Percentiles rank a stretch among this genome's conserved stretches.
phyloP scores from a whole-genome alignment of 2,797 vertebrate species.

The Catharus ustulatus region DNA sequence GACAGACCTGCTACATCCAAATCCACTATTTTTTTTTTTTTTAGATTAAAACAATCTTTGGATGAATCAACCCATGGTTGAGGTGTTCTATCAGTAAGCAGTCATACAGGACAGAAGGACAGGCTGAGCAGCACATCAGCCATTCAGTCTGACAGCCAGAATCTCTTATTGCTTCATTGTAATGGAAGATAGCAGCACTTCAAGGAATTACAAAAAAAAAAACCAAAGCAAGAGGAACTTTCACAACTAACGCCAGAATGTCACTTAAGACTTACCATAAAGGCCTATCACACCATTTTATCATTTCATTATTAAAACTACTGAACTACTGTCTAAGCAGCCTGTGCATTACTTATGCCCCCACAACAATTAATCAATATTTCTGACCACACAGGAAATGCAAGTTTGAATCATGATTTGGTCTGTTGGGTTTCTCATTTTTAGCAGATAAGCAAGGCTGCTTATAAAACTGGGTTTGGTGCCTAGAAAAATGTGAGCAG shows the following conservation, averaged over 20 bases:
- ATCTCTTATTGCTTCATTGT: conserved; percentile 34
- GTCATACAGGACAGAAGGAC: background rate
- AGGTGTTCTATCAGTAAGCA: background rate
- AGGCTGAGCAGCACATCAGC: background rate
- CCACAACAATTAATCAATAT: background rate
- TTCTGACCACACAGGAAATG: background rate
- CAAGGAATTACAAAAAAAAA: background rate
- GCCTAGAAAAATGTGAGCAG: background rate
- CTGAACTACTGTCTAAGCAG: background rate
- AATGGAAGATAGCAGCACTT: background rate
- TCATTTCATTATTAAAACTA: background rate
- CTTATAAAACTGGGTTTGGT: background rate
- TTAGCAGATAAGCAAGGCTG: background rate
- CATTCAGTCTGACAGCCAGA: background rate
- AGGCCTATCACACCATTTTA: background rate
- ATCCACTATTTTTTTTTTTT: background rate
- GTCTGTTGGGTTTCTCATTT: background rate
- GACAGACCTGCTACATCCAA: background rate
- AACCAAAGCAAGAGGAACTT: background rate
- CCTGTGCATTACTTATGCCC: background rate
- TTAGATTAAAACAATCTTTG: background rate
- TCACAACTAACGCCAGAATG: background rate
- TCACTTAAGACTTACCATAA: background rate
- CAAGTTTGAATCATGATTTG: background rate
- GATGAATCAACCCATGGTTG: background rate